Evolutionary conservation across 2,888 invertebrate species (phyloP).

Genomic region (Tillus elongatus): DNA sequence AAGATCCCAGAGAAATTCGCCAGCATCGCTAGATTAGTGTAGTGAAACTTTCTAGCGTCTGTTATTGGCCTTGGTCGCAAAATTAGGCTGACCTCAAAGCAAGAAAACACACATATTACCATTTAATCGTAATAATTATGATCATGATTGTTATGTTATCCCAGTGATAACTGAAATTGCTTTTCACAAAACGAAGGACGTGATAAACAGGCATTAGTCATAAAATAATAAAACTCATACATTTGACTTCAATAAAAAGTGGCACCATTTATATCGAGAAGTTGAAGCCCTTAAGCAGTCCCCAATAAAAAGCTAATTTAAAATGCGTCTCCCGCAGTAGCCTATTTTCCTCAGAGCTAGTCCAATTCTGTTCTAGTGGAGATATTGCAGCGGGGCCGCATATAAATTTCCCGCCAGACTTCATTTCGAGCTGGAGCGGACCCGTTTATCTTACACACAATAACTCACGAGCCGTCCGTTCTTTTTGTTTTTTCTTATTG

Average conservation of each 20-base stretch:
- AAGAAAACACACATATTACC: no score
- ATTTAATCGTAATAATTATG: no score
- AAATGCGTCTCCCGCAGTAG: conserved; percentile 41
- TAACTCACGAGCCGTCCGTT: conserved; percentile 49
- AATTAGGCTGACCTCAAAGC: no score
- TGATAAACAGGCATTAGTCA: no score
- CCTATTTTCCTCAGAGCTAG: conserved; percentile 41
- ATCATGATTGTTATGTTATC: no score
- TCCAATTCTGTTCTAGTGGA: conserved; percentile 43
- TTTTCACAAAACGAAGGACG: no score
- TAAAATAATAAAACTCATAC: no score
- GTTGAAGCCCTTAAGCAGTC: conserved; percentile 29
- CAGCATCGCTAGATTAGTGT: no score
- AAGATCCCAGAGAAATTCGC: no score
- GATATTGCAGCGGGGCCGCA: conserved; percentile 42
- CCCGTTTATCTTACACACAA: conserved; percentile 64
- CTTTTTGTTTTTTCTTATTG: conserved; percentile 41
- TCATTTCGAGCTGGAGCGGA: conserved; percentile 63
- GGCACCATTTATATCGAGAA: conserved; percentile 13
- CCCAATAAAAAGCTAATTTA: conserved; percentile 43
- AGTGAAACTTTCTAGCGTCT: no score
- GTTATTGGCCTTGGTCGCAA: no score
- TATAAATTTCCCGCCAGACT: conserved; percentile 52
- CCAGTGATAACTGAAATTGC: no score
- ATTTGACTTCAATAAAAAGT: conserved; percentile 1